Conservation (phyloP, 2,113 vertebrate species). For the Platanista minor region DNA sequence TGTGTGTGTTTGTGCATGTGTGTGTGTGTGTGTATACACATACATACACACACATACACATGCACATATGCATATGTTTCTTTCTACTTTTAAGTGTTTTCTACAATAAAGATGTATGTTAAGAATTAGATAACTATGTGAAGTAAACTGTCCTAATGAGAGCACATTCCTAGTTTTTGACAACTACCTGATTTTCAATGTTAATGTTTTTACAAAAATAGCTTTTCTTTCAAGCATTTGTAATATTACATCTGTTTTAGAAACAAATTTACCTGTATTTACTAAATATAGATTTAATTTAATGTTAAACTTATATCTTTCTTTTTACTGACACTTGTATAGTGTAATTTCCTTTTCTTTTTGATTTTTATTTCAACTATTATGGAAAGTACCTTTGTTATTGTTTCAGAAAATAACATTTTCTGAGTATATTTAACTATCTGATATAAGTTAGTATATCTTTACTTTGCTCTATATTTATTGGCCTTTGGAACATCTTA, state of each 20-base stretch:
- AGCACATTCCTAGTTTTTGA: neutral
- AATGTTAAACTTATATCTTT: neutral
- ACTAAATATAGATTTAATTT: neutral
- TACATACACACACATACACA: neutral
- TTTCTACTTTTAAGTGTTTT: neutral
- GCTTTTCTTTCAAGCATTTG: neutral
- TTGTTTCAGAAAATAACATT: neutral
- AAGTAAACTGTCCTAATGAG: neutral
- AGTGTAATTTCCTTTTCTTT: neutral
- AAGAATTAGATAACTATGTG: neutral
- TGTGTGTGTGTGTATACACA: neutral
- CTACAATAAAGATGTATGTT: neutral
- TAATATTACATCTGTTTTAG: neutral
- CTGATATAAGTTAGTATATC: neutral
- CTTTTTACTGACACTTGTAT: neutral
- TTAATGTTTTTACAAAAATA: neutral
- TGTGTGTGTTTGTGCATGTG: neutral
- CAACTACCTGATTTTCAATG: neutral
- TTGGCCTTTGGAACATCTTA: neutral
- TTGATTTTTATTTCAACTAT: neutral
- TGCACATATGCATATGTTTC: rapidly evolving
- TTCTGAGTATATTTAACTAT: neutral
- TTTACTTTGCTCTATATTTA: neutral
- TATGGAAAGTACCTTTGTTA: neutral
- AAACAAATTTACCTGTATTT: neutral